Conservation (phyloP, 2,888 invertebrate genomes). For the Dioctria linearis region DNA sequence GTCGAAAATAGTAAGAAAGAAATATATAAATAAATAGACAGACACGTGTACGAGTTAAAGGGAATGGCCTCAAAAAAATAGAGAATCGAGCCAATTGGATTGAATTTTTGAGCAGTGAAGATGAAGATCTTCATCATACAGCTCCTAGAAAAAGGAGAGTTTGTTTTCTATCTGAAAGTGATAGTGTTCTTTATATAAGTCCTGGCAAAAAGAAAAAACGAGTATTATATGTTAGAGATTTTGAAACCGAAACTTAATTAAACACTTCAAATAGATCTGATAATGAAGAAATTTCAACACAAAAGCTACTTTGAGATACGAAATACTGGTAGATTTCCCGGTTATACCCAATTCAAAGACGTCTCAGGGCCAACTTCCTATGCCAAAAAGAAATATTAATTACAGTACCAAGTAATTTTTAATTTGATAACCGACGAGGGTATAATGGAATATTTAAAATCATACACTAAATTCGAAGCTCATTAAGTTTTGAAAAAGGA, state of each 20-base stretch:
- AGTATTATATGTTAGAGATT: conserved; percentile 20
- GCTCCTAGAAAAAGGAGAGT: conserved; percentile 41
- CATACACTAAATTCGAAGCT: background rate
- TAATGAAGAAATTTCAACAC: conserved; percentile 29
- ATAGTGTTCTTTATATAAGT: conserved; percentile 22
- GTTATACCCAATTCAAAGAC: background rate
- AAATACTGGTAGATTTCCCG: background rate
- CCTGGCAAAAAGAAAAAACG: background rate
- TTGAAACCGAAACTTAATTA: conserved; percentile 15
- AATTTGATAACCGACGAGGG: conserved; percentile 4
- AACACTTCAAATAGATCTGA: background rate
- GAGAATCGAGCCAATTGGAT: conserved; percentile 37
- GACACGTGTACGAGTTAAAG: too few species aligned
- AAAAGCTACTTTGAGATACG: background rate
- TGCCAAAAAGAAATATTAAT: conserved; percentile 23
- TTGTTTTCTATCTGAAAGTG: conserved; percentile 39
- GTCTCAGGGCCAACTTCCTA: background rate
- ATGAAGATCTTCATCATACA: conserved; percentile 38
- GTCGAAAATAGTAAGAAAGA: too few species aligned
- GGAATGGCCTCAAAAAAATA: too few species aligned
- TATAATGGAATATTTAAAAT: conserved; percentile 22
- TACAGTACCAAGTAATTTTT: too few species aligned
- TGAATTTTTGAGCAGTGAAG: conserved; percentile 48
- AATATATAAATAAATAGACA: too few species aligned
- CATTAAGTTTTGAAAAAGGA: conserved; percentile 2